A percentile compares a stretch with the other conserved stretches of the same genome.
These are phyloP conservation scores for Aptenodytes forsteri DNA, from an alignment of 2,113 vertebrate genomes.

Conservation along the genomic window DNA sequence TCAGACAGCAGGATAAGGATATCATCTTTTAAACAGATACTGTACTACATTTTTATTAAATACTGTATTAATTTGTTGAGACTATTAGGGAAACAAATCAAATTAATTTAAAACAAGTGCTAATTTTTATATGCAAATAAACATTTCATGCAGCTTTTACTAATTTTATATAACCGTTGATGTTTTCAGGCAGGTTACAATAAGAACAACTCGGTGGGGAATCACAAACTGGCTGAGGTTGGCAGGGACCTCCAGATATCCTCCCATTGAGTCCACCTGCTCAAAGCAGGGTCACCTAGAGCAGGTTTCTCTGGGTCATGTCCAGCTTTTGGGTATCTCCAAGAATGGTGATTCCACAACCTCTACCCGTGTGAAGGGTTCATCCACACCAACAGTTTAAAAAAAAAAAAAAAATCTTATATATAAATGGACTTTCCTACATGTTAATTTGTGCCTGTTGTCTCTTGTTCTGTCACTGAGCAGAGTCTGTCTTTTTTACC, in stretches of 20 bases:
- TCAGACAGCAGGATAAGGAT: neutral
- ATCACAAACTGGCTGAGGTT: neutral
- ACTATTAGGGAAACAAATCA: neutral
- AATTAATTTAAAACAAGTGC: neutral
- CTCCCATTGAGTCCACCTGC: neutral
- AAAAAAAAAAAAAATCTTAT: neutral
- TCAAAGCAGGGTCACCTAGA: neutral
- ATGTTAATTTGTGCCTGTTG: neutral
- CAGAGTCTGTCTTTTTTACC: neutral
- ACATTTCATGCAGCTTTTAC: neutral
- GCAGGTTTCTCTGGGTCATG: fast-evolving
- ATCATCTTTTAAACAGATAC: neutral
- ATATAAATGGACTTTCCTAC: neutral
- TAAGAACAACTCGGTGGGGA: neutral
- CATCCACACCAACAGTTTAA: neutral
- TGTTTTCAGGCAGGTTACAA: neutral
- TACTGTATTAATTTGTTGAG: neutral
- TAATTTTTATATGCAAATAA: neutral
- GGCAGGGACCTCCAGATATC: neutral
- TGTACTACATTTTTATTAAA: neutral
- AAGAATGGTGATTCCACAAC: neutral
- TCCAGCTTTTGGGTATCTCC: neutral
- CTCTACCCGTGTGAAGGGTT: neutral
- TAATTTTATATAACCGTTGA: neutral
- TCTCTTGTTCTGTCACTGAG: neutral